These are phyloP conservation scores for Monopis laevigella DNA, from an alignment of 2,888 invertebrate species.

Conservation along the genomic window DNA sequence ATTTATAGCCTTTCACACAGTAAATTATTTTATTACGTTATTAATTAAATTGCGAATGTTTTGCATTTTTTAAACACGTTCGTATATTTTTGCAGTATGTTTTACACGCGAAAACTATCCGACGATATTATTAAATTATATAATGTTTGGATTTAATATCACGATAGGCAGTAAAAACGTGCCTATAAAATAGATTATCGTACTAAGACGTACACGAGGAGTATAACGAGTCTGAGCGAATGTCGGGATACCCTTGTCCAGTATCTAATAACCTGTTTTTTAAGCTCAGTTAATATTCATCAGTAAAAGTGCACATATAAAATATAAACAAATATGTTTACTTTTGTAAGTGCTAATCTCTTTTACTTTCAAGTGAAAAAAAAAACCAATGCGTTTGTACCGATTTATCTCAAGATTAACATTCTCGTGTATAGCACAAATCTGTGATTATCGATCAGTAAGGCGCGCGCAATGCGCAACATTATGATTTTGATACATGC, in stretches of 20 bases:
- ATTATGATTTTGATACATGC: not conserved
- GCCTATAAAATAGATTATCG: no score
- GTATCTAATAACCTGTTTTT: no score
- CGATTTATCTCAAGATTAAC: not conserved
- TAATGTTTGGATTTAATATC: no score
- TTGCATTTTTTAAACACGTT: slow-evolving; percentile 8
- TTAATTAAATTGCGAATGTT: not conserved
- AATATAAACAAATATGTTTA: not conserved
- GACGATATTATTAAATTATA: no score
- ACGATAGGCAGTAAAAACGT: no score
- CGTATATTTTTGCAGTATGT: slow-evolving; percentile 6
- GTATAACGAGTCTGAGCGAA: no score
- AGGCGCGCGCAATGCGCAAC: slow-evolving; percentile 8
- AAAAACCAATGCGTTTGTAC: no score
- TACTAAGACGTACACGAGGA: no score
- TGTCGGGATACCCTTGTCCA: no score
- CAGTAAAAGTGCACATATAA: not conserved
- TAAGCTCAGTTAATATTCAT: no score
- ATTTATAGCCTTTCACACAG: slow-evolving; percentile 3
- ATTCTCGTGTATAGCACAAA: not conserved
- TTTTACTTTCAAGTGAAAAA: not conserved
- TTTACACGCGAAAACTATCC: not conserved
- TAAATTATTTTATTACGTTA: no score
- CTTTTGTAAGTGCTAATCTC: not conserved
- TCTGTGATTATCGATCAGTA: not conserved